Evolutionary conservation across 2,888 invertebrate genomes (phyloP).

Genomic region (Frankliniella fusca): DNA sequence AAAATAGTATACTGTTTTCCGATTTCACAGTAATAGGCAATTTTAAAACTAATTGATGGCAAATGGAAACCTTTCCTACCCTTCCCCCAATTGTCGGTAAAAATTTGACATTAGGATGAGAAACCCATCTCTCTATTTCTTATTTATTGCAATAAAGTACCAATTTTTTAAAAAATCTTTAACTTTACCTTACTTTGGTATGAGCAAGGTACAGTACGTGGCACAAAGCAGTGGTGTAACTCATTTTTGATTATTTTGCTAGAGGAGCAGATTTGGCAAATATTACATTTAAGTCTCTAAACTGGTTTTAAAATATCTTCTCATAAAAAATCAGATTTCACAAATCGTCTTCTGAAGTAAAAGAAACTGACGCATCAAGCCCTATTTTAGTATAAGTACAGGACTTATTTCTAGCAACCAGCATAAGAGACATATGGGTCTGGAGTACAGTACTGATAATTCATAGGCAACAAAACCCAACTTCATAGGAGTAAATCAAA

Average conservation of each 20-base stretch:
- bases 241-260: not conserved
- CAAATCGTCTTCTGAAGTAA: no score
- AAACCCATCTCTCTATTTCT: no score
- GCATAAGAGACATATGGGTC: not conserved
- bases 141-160: no score
- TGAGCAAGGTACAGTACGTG: not conserved
- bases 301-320: not conserved
- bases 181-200: not conserved
- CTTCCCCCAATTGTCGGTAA: no score
- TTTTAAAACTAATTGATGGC: no score
- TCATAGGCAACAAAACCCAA: not conserved
- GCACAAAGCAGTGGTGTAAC: not conserved
- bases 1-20: not conserved
- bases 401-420: not conserved
- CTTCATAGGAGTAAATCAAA: not conserved
- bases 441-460: not conserved
- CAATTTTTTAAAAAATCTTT: no score
- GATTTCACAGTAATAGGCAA: no score
- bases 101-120: no score
- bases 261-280: no score
- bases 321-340: not conserved
- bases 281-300: no score
- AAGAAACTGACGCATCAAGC: not conserved
- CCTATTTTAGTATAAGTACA: not conserved
- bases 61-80: no score